Percentiles rank a stretch among this genome's conserved stretches.
These are phyloP conservation scores for Sipha flava DNA, from an alignment of 1,140 invertebrate species.

Conservation along the genomic window DNA sequence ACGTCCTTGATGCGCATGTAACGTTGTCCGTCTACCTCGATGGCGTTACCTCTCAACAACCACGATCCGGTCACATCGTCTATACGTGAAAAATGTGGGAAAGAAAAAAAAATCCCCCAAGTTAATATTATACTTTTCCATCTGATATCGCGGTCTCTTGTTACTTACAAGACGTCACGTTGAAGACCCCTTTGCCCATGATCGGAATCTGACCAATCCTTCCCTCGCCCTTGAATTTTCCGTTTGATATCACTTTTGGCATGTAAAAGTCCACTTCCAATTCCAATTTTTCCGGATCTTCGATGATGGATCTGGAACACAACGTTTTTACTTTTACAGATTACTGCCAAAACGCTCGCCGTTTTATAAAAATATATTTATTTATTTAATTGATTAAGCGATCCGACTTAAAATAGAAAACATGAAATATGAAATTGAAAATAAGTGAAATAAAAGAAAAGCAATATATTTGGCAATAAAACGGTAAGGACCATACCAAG, in stretches of 20 bases:
- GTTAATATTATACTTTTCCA: not conserved
- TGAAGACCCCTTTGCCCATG: slow-evolving; percentile 39
- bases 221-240: slow-evolving; percentile 40
- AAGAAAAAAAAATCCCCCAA: not conserved
- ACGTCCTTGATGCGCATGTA: slow-evolving; percentile 39
- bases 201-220: slow-evolving; percentile 38
- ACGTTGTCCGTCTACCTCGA: slow-evolving; percentile 37
- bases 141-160: not conserved
- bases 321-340: not conserved
- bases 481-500: too few species aligned
- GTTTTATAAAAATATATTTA: too few species aligned
- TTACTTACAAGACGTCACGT: slow-evolving; percentile 33
- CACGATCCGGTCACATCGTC: slow-evolving; percentile 40
- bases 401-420: too few species aligned
- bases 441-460: not conserved
- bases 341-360: too few species aligned
- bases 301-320: slow-evolving; percentile 36
- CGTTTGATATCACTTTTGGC: slow-evolving; percentile 38
- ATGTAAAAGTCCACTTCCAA: slow-evolving; percentile 41
- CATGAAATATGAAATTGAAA: not conserved
- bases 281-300: slow-evolving; percentile 38
- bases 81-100: slow-evolving; percentile 24
- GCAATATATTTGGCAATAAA: too few species aligned
- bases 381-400: too few species aligned
- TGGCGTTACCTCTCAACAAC: slow-evolving; percentile 37